Percentiles rank a stretch among this genome's conserved stretches.
phyloP scores from a whole-genome alignment of 2,888 invertebrate genomes.

The Drosophila sordidapex region DNA sequence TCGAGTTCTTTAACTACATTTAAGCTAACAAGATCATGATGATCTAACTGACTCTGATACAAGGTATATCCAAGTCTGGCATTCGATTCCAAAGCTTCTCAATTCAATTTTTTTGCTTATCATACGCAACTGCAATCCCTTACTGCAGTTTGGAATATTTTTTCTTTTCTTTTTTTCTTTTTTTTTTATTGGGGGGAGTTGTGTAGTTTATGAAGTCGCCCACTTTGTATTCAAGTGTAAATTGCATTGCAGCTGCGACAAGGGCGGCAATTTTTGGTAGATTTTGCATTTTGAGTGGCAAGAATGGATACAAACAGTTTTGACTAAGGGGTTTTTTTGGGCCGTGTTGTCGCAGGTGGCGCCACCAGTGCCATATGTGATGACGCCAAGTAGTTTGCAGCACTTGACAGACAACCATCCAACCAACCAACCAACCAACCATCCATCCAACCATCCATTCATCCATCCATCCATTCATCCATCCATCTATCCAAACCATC shows the following conservation, averaged over 20 bases:
- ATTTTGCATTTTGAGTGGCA: conserved; percentile 74
- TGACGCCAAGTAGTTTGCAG: conserved; percentile 64
- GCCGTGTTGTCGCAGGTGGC: conserved; percentile 72
- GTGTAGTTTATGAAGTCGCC: conserved; percentile 36
- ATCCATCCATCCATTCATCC: conserved; percentile 14
- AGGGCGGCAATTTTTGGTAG: conserved; percentile 54
- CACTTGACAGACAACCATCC: conserved; percentile 59
- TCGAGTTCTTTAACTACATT: not conserved
- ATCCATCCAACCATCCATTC: conserved; percentile 10
- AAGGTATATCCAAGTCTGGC: not conserved
- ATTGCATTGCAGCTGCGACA: conserved; percentile 77
- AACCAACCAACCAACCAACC: conserved; percentile 26
- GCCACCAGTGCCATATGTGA: conserved; percentile 60
- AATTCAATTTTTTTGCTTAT: conserved; percentile 32
- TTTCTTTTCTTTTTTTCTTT: conserved; percentile 7
- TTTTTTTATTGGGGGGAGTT: not conserved
- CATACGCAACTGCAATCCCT: conserved; percentile 31
- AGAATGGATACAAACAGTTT: conserved; percentile 56
- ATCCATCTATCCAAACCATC: conserved; percentile 23
- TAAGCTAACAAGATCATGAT: not conserved
- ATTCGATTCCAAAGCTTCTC: no score
- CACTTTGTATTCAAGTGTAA: conserved; percentile 78
- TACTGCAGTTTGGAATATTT: conserved; percentile 38
- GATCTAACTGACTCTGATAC: not conserved
- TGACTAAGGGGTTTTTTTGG: conserved; percentile 30